Base-by-base conservation (phyloP, 2,113 vertebrate species). In the Eolophus roseicapilla region DNA sequence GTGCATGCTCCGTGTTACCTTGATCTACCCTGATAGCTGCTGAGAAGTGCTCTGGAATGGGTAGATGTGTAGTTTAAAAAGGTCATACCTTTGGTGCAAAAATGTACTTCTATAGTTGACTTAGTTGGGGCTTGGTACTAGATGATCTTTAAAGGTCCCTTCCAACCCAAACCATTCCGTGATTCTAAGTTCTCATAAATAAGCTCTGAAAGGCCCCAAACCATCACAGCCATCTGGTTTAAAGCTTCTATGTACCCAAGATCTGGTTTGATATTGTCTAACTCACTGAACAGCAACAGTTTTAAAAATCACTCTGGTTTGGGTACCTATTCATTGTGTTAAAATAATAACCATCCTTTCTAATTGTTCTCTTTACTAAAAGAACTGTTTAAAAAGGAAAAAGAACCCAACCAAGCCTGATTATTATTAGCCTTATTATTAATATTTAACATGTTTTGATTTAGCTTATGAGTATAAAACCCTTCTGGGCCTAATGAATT, bases 1-100 rank as follows among this genome's bases (percentile, higher is more conserved):
- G 1, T 2, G 17, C 0, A 0, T 2, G 11, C 13, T 44, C 10
- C 8, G 57, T 1, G 1, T 21, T 19, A 23, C 13, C 6, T 7
- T 9, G 33, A 10, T 23, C 62, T 17, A 0, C 60, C n/a, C 35
- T 0, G 35, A 2, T 15, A 6, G 1, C 23, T n/a, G 1, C 13
- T 2, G 6, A 2, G 11, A 62, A 29, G 19, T 1, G 35, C 57
- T 53, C 35, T 0, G 23, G 4, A 21, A 16, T 3, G 3, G 49
- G 63, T 5, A 2, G 27, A 13, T 3, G 23, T 3, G 5, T 0
- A 6, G 10, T 8, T 52, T 1, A 14, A 10, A 27, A 52, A 17
- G 28, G 31, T 2, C 9, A 0, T 1, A 1, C 1, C 0, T 13
- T 19, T 10, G 17, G 52, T 55, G 23, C 7, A 10, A 18, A 78